These are phyloP conservation scores for Amphipyra tragopoginis DNA, from an alignment of 2,888 invertebrate genomes.

Conservation along the genomic window DNA sequence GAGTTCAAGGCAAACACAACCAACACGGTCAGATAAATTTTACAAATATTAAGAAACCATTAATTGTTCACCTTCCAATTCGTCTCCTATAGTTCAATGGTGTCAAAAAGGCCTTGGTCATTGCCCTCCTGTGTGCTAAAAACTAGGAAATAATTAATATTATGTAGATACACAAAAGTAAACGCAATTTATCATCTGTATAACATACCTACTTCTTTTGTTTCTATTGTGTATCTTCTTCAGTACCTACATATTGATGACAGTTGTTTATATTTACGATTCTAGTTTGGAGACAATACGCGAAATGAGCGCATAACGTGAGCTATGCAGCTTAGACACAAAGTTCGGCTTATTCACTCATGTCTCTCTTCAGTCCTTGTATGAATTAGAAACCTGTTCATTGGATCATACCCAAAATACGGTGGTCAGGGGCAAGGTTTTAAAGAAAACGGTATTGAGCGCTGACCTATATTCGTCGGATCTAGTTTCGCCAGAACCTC, in stretches of 20 bases:
- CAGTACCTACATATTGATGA: constrained; percentile 3
- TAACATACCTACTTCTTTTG: constrained; percentile 23
- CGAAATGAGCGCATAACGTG: constrained; percentile 9
- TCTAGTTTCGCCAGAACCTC: too few species aligned
- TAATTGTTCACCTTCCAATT: constrained; percentile 56
- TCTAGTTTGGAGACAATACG: constrained; percentile 10
- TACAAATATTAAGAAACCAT: constrained; percentile 52
- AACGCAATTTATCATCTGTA: constrained; percentile 23
- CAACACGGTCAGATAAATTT: constrained; percentile 33
- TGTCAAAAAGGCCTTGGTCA: constrained; percentile 59
- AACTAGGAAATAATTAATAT: constrained; percentile 3
- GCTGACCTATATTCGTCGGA: too few species aligned
- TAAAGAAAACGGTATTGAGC: too few species aligned
- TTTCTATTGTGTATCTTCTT: constrained; percentile 34
- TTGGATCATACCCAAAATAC: too few species aligned
- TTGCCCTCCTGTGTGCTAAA: constrained; percentile 50
- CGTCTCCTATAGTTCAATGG: constrained; percentile 55
- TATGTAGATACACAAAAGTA: constrained; percentile 4
- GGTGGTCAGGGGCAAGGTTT: too few species aligned
- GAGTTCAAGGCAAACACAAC: constrained; percentile 53
- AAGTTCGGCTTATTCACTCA: too few species aligned
- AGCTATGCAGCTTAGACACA: neutral
- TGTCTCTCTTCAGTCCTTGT: too few species aligned
- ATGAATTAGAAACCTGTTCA: too few species aligned
- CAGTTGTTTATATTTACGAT: constrained; percentile 21